Percentiles rank a stretch among this genome's conserved stretches.
Evolutionary conservation across 2,113 vertebrate species (phyloP).

Genomic region (Oryzias curvinotus): DNA sequence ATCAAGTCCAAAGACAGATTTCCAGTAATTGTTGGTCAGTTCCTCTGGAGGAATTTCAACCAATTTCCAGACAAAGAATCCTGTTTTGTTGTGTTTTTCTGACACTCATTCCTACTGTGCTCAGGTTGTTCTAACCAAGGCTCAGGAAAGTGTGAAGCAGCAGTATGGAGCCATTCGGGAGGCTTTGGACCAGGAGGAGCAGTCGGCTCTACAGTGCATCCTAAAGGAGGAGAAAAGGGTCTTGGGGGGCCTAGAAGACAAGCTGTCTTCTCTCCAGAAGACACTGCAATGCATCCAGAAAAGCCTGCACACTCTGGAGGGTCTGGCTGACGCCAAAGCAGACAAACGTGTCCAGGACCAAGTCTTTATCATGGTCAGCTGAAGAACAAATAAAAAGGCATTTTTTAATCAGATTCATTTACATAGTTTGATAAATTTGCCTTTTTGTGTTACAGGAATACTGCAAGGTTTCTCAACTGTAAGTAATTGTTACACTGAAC

Average conservation of each 20-base stretch:
- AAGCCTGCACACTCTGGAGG: conserved; percentile 62
- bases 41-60: neutral
- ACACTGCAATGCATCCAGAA: conserved; percentile 60
- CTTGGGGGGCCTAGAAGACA: conserved; percentile 65
- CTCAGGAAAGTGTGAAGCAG: conserved; percentile 55
- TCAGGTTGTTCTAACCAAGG: conserved; percentile 57
- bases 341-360: conserved; percentile 66
- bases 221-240: conserved; percentile 65
- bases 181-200: conserved; percentile 75
- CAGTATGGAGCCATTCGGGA: conserved; percentile 74
- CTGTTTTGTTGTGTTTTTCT: neutral
- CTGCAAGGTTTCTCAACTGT: conserved; percentile 69
- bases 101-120: neutral
- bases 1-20: neutral
- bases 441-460: conserved; percentile 68
- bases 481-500: conserved; percentile 37
- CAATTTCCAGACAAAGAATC: neutral
- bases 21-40: neutral
- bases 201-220: conserved; percentile 66
- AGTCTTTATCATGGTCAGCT: conserved; percentile 73
- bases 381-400: neutral
- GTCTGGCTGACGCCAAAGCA: conserved; percentile 63
- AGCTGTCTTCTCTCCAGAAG: conserved; percentile 58
- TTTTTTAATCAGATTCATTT: neutral
- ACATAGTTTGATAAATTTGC: neutral